A percentile compares a stretch with the other conserved stretches of the same genome.
Conservation (phyloP, 2,113 vertebrate genomes). For the Motacilla tschutschensis region DNA sequence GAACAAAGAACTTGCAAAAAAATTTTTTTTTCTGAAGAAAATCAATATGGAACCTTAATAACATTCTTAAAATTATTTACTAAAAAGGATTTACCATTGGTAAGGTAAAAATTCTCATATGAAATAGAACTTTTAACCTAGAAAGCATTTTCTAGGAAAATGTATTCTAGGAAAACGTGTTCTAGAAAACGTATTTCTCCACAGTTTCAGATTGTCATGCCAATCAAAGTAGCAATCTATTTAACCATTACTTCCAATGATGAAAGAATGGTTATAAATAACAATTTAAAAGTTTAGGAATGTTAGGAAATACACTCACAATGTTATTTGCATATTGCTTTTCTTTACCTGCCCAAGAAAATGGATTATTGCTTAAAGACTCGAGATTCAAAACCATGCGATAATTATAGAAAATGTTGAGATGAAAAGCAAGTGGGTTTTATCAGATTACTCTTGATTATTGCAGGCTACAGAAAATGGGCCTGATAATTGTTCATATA, state of each 20-base stretch:
- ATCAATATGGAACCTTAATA: neutral
- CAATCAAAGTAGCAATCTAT: neutral
- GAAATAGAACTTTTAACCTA: neutral
- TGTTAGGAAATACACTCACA: neutral
- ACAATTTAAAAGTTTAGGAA: neutral
- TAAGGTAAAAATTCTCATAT: neutral
- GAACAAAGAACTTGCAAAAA: neutral
- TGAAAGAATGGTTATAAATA: neutral
- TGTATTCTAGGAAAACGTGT: no score
- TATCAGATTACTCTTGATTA: neutral
- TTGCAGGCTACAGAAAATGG: neutral
- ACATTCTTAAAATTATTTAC: constrained; percentile 22
- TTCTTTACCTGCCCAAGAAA: neutral
- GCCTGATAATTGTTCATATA: neutral
- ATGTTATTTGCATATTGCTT: neutral
- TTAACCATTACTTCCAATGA: neutral
- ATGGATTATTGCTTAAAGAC: neutral
- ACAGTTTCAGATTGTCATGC: neutral
- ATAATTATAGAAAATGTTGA: constrained; percentile 17
- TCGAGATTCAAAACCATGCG: neutral
- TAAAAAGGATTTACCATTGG: neutral
- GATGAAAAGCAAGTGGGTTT: constrained; percentile 3
- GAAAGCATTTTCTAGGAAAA: neutral
- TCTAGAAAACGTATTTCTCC: neutral
- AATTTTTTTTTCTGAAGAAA: neutral